Conservation (phyloP, 2,797 vertebrate genomes). For the Pipistrellus nathusii region DNA sequence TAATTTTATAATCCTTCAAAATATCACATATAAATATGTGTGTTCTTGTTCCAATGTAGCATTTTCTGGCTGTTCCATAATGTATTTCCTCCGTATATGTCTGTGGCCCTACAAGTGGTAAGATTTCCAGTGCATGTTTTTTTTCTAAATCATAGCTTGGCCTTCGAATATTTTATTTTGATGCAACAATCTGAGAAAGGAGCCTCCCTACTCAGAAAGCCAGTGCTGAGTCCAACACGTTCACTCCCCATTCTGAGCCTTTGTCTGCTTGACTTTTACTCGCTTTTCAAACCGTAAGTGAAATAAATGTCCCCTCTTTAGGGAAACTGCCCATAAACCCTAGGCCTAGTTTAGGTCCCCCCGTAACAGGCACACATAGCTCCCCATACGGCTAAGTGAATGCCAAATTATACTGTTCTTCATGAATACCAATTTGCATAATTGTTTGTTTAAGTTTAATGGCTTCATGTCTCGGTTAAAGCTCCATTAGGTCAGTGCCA, state of each 20-base stretch:
- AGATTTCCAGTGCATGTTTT: neutral
- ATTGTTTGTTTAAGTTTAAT: neutral
- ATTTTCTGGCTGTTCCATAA: neutral
- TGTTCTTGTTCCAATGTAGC: neutral
- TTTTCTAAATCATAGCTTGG: conserved; percentile 9
- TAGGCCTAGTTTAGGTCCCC: neutral
- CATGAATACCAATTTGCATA: neutral
- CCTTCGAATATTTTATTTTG: neutral
- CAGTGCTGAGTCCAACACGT: neutral
- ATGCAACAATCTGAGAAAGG: conserved; percentile 11
- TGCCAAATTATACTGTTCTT: neutral
- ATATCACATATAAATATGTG: neutral
- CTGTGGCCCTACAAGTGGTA: neutral
- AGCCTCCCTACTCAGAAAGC: neutral
- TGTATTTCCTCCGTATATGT: neutral
- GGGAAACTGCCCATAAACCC: neutral
- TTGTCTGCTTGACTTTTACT: neutral
- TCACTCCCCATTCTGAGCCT: neutral
- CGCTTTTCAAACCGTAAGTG: neutral
- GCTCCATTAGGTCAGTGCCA: neutral
- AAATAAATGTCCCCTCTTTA: neutral
- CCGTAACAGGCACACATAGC: neutral
- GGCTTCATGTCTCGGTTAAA: neutral
- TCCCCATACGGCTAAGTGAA: neutral
- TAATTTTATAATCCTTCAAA: conserved; percentile 9